Base-by-base conservation (phyloP, 2,888 invertebrate genomes). In the Chymomyza amoena region DNA sequence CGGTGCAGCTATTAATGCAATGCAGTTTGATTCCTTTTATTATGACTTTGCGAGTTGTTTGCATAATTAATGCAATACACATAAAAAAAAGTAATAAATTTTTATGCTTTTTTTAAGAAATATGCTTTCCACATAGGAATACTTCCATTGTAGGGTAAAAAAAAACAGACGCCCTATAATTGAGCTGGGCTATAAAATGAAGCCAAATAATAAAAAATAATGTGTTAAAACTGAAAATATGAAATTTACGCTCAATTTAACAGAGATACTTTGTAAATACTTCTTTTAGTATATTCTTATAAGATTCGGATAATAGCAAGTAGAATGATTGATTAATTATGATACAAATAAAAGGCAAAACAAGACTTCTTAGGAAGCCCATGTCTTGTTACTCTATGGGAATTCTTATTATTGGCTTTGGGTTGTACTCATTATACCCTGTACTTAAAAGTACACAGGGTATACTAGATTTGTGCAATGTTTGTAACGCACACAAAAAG, bases 301-400 rank as follows among this genome's bases (percentile, higher is more conserved):
- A 73, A 68, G 72, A 76, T 70, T 78, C 83, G 78, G 78, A 84
- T 85, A 84, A 87, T 87, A 75, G 85, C 75, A 73, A 84, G 80
- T 83, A 83, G 85, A 84, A 84, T 84, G 87, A 87, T 85, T 85
- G 84, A 84, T 85, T 87, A 85, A 85, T 85, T 85, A 85, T 85
- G 85, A 85, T 83, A 20, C 20, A 20, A 20, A 20, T 20, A 20
- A 20, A 20, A 20, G 3, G 20, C 20, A 20, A 20, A 20, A 3
- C 1, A 20, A 20, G 20, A 2, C 20, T 20, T 20, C 20, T 20
- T 2, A 20, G 3, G 20, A 20, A 20, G 3, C 3, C 20, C 1
- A 20, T 2, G 20, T 20, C 20, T 20, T 20, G 20, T 20, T 20
- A 20, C 20, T 20, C 20, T 20, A 20, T 20, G 2, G 1, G 20